phyloP scores from a whole-genome alignment of 2,888 invertebrate species.

The Hofmannophila pseudospretella region DNA sequence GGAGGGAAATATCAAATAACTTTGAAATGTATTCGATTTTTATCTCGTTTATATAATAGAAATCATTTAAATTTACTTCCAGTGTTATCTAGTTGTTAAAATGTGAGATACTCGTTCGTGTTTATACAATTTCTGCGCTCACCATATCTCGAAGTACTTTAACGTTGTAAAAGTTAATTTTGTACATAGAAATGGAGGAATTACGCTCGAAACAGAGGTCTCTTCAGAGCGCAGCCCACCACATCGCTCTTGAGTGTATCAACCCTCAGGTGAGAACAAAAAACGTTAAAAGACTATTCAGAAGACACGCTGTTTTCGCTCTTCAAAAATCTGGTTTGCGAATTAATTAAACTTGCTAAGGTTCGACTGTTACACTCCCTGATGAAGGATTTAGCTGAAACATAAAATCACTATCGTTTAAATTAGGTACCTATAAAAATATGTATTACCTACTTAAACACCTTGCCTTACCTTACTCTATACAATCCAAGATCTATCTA shows the following conservation, averaged over 20 bases:
- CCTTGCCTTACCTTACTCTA: too few relatives aligned
- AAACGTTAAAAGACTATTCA: not conserved
- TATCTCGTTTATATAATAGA: not conserved
- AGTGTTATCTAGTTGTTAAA: constrained; percentile 6
- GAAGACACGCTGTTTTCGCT: too few relatives aligned
- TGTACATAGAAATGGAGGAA: constrained; percentile 50
- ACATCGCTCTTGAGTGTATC: constrained; percentile 64
- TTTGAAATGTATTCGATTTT: constrained; percentile 8
- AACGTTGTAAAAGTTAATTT: constrained; percentile 5
- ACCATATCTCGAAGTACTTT: constrained; percentile 7
- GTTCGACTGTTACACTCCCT: too few relatives aligned
- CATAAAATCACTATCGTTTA: too few relatives aligned
- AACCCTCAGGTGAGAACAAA: constrained; percentile 54
- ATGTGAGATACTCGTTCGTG: constrained; percentile 12
- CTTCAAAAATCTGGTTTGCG: too few relatives aligned
- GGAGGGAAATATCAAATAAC: constrained; percentile 24
- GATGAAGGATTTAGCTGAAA: too few relatives aligned
- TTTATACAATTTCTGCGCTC: not conserved
- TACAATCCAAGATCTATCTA: too few relatives aligned
- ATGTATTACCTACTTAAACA: too few relatives aligned
- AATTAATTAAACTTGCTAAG: too few relatives aligned
- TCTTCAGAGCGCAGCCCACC: constrained; percentile 60
- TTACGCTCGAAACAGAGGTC: constrained; percentile 57
- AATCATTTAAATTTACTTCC: not conserved
- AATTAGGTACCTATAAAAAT: too few relatives aligned